Percentiles rank a stretch among this genome's conserved stretches.
These are phyloP conservation scores for Siniperca knerii DNA, from an alignment of 2,113 vertebrate genomes.

Conservation along the genomic window DNA sequence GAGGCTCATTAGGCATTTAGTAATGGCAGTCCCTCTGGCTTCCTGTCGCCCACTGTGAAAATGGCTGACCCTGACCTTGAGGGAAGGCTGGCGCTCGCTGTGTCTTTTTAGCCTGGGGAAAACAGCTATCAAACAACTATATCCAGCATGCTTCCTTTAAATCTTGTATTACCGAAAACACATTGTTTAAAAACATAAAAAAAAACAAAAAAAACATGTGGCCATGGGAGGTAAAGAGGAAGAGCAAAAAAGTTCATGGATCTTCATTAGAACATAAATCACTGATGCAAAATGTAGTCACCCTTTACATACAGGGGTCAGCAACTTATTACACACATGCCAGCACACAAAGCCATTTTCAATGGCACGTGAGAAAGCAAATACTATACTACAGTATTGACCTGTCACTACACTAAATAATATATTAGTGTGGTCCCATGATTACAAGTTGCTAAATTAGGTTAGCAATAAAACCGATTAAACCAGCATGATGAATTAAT, in stretches of 20 bases:
- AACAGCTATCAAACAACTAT: not conserved
- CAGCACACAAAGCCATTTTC: not conserved
- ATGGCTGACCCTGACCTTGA: constrained; percentile 66
- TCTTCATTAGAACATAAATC: not conserved
- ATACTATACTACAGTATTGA: not conserved
- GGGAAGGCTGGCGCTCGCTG: constrained; percentile 24
- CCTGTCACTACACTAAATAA: not conserved
- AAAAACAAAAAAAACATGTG: not conserved
- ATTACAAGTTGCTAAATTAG: too few species aligned
- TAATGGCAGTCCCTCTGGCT: constrained; percentile 60
- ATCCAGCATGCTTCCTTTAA: constrained; percentile 2
- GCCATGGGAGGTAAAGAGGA: not conserved
- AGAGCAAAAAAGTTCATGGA: not conserved
- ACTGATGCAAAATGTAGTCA: not conserved
- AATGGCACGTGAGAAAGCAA: not conserved
- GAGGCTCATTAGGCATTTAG: constrained; percentile 74
- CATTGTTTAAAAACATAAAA: not conserved
- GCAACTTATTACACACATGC: not conserved
- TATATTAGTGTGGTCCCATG: too few species aligned
- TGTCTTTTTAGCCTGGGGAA: constrained; percentile 2
- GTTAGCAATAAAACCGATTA: not conserved
- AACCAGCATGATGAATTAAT: not conserved
- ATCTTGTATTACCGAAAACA: not conserved
- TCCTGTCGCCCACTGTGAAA: constrained; percentile 64
- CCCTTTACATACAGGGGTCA: not conserved